These are phyloP conservation scores for Colossoma macropomum DNA, from an alignment of 2,113 vertebrate genomes.

Conservation along the genomic window DNA sequence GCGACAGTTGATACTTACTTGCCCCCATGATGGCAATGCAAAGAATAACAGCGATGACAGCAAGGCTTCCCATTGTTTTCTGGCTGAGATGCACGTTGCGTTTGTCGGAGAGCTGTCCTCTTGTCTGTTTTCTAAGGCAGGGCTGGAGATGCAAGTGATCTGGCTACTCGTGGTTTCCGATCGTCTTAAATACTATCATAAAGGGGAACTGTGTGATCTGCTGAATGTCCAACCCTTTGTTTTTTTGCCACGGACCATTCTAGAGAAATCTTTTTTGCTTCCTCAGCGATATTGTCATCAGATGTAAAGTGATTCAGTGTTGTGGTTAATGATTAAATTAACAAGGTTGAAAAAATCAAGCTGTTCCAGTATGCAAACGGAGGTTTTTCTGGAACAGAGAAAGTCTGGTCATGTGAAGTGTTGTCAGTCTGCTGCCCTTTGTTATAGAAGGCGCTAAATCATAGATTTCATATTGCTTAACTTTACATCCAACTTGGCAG, in stretches of 20 bases:
- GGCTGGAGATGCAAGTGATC: background rate
- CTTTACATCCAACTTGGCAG: too few species aligned
- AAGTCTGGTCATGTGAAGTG: background rate
- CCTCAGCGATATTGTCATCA: background rate
- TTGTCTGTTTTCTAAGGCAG: constrained; percentile 31
- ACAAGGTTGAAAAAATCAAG: too few species aligned
- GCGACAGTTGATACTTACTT: constrained; percentile 3
- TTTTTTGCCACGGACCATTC: background rate
- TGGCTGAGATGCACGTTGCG: constrained; percentile 64
- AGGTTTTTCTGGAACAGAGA: constrained; percentile 12
- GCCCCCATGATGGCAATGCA: constrained; percentile 29
- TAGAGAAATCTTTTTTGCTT: background rate
- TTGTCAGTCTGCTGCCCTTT: background rate
- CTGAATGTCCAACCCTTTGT: background rate
- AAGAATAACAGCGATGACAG: constrained; percentile 53
- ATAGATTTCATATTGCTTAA: too few species aligned
- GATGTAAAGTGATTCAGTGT: constrained; percentile 22
- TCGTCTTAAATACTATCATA: constrained; percentile 19
- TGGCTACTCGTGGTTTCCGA: background rate
- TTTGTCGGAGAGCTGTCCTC: constrained; percentile 14
- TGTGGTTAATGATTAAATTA: background rate
- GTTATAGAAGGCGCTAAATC: background rate
- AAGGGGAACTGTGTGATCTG: constrained; percentile 10
- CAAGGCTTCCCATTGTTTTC: constrained; percentile 57
- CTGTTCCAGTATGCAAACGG: background rate